These are phyloP conservation scores for Arothron firmamentum DNA, from an alignment of 2,113 vertebrate species.

Conservation along the genomic window DNA sequence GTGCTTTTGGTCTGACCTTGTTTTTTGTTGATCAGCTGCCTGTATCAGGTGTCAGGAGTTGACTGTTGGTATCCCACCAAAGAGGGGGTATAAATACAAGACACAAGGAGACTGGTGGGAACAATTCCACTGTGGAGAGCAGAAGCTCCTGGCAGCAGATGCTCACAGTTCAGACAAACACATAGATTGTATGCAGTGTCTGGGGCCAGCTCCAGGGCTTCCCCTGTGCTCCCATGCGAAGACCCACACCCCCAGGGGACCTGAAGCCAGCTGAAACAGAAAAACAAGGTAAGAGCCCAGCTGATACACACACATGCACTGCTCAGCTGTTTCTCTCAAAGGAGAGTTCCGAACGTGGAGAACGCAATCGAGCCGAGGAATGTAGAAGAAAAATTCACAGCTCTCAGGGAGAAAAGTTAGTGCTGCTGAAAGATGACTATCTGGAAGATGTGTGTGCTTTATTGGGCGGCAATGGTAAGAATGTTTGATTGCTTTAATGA, in stretches of 20 bases:
- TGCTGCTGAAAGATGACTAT: conserved; percentile 45
- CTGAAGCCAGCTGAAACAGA: conserved; percentile 72
- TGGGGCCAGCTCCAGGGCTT: conserved; percentile 52
- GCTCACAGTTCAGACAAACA: conserved; percentile 31
- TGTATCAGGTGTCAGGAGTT: conserved; percentile 71
- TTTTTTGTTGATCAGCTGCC: conserved; percentile 63
- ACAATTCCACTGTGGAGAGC: conserved; percentile 52
- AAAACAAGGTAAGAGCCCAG: conserved; percentile 81
- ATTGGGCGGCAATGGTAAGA: conserved; percentile 62
- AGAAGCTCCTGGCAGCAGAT: conserved; percentile 52
- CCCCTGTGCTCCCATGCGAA: conserved; percentile 71
- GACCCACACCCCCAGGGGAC: conserved; percentile 67
- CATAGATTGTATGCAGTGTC: conserved; percentile 21
- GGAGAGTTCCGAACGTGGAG: conserved; percentile 53
- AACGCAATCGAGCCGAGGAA: conserved; percentile 32
- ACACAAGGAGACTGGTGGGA: conserved; percentile 28
- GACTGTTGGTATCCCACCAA: conserved; percentile 68
- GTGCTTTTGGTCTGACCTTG: conserved; percentile 57
- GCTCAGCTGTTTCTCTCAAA: conserved; percentile 71
- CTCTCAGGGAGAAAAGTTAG: conserved; percentile 39
- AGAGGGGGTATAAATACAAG: conserved; percentile 72
- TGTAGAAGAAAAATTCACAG: conserved; percentile 49
- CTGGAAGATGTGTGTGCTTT: conserved; percentile 34
- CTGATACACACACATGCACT: conserved; percentile 64
- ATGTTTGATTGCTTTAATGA: conserved; percentile 49